Evolutionary conservation across 2,113 vertebrate genomes (phyloP).

Genomic region (Crotophaga sulcirostris): DNA sequence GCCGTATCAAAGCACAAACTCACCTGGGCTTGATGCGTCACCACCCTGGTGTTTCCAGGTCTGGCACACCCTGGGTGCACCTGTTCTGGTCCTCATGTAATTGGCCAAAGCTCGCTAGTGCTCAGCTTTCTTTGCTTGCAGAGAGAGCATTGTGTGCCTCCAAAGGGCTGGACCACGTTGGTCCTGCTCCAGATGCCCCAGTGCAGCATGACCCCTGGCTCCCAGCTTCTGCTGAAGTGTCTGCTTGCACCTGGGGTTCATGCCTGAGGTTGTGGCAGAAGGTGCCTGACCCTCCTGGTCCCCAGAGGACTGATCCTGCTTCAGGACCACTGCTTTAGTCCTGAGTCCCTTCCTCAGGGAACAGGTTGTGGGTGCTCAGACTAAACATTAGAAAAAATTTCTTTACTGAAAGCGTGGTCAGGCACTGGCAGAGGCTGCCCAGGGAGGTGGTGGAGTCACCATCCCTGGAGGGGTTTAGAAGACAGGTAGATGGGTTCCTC

Average conservation of each 20-base stretch:
- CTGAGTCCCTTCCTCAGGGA: too few species aligned
- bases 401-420: too few species aligned
- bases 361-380: too few species aligned
- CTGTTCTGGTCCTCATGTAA: background rate
- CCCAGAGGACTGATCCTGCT: background rate
- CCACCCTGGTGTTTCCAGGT: rapidly evolving
- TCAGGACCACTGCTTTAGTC: background rate
- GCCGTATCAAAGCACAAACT: background rate
- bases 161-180: background rate
- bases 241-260: background rate
- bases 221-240: rapidly evolving
- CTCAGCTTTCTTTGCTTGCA: too few species aligned
- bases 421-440: too few species aligned
- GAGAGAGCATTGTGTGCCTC: background rate
- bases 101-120: background rate
- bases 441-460: too few species aligned
- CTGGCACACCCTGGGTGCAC: rapidly evolving
- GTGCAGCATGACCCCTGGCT: background rate
- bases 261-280: background rate
- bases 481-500: too few species aligned
- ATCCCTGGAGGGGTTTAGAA: too few species aligned
- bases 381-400: too few species aligned
- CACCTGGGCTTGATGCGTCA: rapidly evolving
- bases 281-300: background rate
- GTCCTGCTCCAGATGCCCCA: background rate